Evolutionary conservation across 2,113 vertebrate species (phyloP).

Genomic region (Pionites leucogaster): DNA sequence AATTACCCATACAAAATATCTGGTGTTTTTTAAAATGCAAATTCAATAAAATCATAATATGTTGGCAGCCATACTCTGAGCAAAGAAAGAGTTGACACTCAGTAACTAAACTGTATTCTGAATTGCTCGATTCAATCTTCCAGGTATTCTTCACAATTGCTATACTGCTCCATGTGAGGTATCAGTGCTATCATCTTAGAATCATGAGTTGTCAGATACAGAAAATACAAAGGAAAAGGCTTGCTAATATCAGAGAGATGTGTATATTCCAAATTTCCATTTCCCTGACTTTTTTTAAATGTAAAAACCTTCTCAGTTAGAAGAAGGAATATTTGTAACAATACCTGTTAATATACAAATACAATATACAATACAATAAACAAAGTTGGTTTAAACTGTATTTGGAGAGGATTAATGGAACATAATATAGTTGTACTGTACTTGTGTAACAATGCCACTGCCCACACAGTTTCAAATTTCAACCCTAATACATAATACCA

Average conservation of each 20-base stretch:
- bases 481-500: not conserved
- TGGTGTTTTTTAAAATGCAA: not conserved
- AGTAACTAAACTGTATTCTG: not conserved
- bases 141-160: not conserved
- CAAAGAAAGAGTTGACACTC: not conserved
- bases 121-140: not conserved
- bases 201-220: not conserved
- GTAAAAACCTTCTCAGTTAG: not conserved
- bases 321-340: not conserved
- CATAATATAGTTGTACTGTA: not conserved
- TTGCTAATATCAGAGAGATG: not conserved
- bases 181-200: not conserved
- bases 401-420: not conserved
- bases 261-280: not conserved
- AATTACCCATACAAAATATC: not conserved
- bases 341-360: not conserved
- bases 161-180: not conserved
- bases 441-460: not conserved
- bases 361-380: not conserved
- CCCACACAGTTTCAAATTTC: not conserved
- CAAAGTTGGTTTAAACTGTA: not conserved
- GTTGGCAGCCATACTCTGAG: not conserved
- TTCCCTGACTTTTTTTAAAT: not conserved
- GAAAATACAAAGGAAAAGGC: not conserved
- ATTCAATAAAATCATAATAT: not conserved